phyloP scores from a whole-genome alignment of 2,113 vertebrate species.

The Entelurus aequoreus region DNA sequence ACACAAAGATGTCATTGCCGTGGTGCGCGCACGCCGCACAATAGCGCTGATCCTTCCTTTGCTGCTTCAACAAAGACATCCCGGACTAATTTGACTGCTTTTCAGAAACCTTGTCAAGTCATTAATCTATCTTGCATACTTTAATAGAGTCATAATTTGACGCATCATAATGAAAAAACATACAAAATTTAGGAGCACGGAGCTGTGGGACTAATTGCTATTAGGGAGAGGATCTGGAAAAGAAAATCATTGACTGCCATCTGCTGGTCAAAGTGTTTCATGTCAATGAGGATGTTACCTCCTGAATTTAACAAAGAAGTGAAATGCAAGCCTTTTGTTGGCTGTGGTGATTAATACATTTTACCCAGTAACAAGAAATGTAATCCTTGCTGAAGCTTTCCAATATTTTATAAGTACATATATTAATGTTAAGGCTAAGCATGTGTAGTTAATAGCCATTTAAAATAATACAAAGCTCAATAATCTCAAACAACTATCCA shows the following conservation, averaged over 20 bases:
- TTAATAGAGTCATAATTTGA: conserved; percentile 19
- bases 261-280: conserved; percentile 52
- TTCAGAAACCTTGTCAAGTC: conserved; percentile 4
- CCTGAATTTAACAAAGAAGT: not conserved
- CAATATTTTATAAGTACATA: not conserved
- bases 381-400: not conserved
- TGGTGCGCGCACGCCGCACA: conserved; percentile 4
- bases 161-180: conserved; percentile 32
- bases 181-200: conserved; percentile 32
- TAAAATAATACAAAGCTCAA: not conserved
- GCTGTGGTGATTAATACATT: not conserved
- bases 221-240: conserved; percentile 15
- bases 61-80: conserved; percentile 5
- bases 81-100: conserved; percentile 1
- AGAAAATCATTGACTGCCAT: conserved; percentile 67
- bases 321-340: not conserved
- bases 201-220: conserved; percentile 16
- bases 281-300: not conserved
- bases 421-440: not conserved
- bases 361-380: not conserved
- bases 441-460: not conserved
- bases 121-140: conserved; percentile 5
- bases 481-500: not conserved
- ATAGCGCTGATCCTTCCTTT: conserved; percentile 5
- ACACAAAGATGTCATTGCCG: conserved; percentile 20